phyloP scores from a whole-genome alignment of 2,888 invertebrate genomes.

The Tineola bisselliella region DNA sequence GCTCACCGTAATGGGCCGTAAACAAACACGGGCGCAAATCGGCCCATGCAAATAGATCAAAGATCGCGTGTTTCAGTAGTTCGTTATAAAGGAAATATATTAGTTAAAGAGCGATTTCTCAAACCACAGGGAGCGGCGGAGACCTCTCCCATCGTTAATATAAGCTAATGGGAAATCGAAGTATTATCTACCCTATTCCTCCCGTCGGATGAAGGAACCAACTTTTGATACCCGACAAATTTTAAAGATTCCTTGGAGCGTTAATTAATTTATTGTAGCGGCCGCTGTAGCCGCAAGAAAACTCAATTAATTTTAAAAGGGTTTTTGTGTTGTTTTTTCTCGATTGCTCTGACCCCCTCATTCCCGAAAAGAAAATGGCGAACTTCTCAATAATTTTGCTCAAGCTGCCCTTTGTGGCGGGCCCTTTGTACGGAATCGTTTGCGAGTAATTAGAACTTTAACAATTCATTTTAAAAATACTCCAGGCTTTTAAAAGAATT shows the following conservation, averaged over 20 bases:
- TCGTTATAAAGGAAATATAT: constrained; percentile 61
- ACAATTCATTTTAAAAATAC: background rate
- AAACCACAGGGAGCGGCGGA: constrained; percentile 41
- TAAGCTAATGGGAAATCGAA: constrained; percentile 66
- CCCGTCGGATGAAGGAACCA: constrained; percentile 24
- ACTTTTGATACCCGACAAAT: constrained; percentile 65
- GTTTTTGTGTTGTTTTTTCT: constrained; percentile 64
- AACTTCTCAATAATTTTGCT: constrained; percentile 43
- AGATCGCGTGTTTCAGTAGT: constrained; percentile 60
- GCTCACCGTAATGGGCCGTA: constrained; percentile 47
- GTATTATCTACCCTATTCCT: constrained; percentile 47
- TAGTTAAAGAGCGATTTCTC: constrained; percentile 44
- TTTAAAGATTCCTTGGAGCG: constrained; percentile 64
- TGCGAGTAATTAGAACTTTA: constrained; percentile 49
- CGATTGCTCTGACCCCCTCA: constrained; percentile 33
- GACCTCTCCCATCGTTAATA: constrained; percentile 58
- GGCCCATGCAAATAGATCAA: constrained; percentile 58
- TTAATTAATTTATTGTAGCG: constrained; percentile 67
- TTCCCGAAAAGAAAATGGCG: constrained; percentile 43
- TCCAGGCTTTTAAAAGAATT: background rate
- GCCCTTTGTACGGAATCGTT: constrained; percentile 42
- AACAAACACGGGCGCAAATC: constrained; percentile 35
- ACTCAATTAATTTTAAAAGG: constrained; percentile 69
- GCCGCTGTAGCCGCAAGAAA: constrained; percentile 64
- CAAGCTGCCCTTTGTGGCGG: constrained; percentile 40